Conservation (phyloP, 2,113 vertebrate species). For the Gambusia holbrooki region DNA sequence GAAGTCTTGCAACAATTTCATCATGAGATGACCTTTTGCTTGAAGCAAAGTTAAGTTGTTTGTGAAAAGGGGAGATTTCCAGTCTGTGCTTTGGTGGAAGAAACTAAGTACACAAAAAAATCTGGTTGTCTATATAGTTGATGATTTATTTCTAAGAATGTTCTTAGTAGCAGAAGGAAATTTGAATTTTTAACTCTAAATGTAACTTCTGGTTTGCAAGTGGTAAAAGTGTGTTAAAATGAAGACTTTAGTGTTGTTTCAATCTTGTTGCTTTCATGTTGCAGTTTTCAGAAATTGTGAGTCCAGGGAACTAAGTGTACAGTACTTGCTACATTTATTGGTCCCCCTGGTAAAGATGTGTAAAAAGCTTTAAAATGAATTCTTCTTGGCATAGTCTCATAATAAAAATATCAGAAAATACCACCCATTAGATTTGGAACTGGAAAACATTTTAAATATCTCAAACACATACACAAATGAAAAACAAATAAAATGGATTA, state of each 20-base stretch:
- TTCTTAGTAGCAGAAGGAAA: too few relatives aligned
- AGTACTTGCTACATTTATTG: neutral
- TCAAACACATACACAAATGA: too few relatives aligned
- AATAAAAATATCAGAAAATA: neutral
- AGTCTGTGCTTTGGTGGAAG: constrained; percentile 10
- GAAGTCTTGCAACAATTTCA: constrained; percentile 51
- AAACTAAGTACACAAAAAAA: neutral
- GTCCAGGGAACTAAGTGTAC: neutral
- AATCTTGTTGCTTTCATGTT: neutral
- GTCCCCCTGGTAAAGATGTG: neutral
- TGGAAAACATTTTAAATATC: too few relatives aligned
- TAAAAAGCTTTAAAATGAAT: neutral
- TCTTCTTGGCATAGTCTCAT: neutral
- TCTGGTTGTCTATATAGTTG: neutral
- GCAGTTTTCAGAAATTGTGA: neutral
- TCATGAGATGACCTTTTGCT: constrained; percentile 56
- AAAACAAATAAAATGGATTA: too few relatives aligned
- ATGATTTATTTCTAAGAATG: neutral
- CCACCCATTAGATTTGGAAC: neutral
- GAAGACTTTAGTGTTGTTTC: neutral
- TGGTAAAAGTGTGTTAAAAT: neutral
- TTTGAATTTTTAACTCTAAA: neutral
- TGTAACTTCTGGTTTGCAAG: neutral
- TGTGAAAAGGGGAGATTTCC: constrained; percentile 12
- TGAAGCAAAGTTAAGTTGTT: constrained; percentile 26